These are phyloP conservation scores for Stichodactyla helianthus DNA, from an alignment of 64 coral and sea anemone genomes.

Conservation along the genomic window DNA sequence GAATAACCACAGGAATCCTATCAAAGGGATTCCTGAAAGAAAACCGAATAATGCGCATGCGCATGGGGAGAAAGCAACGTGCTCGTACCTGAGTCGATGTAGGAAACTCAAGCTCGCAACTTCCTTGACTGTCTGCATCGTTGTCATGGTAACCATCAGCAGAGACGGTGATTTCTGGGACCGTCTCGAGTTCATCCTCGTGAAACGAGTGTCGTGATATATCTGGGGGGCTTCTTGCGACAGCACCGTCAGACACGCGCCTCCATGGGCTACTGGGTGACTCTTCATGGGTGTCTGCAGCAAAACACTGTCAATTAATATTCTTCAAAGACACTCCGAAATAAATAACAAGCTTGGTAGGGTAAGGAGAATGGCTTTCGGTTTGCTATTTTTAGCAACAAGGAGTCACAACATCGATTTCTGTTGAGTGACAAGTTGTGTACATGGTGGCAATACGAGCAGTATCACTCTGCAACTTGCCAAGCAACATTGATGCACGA, in stretches of 20 bases:
- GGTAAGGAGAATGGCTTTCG: not conserved
- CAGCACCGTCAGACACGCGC: conserved; percentile 49
- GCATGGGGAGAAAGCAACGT: not conserved
- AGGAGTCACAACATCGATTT: too few species aligned
- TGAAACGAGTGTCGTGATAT: conserved; percentile 65
- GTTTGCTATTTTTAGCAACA: not conserved
- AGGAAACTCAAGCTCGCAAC: conserved; percentile 42
- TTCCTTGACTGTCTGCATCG: conserved; percentile 27
- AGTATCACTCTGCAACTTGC: too few species aligned
- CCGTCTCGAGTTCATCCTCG: conserved; percentile 47
- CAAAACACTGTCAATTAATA: not conserved
- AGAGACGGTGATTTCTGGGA: conserved; percentile 61
- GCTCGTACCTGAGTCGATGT: not conserved
- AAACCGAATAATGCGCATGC: not conserved
- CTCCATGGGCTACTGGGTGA: conserved; percentile 17
- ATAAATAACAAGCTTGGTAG: not conserved
- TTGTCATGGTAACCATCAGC: conserved; percentile 18
- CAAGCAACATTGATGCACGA: too few species aligned
- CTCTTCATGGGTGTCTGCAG: not conserved
- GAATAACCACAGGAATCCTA: too few species aligned
- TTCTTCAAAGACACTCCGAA: too few species aligned
- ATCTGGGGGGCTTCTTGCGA: conserved; percentile 12
- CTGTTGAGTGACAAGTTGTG: too few species aligned
- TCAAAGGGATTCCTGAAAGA: too few species aligned
- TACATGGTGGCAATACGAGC: too few species aligned